These are phyloP conservation scores for Pelusios castaneus DNA, from an alignment of 2,113 vertebrate genomes.

Conservation along the genomic window DNA sequence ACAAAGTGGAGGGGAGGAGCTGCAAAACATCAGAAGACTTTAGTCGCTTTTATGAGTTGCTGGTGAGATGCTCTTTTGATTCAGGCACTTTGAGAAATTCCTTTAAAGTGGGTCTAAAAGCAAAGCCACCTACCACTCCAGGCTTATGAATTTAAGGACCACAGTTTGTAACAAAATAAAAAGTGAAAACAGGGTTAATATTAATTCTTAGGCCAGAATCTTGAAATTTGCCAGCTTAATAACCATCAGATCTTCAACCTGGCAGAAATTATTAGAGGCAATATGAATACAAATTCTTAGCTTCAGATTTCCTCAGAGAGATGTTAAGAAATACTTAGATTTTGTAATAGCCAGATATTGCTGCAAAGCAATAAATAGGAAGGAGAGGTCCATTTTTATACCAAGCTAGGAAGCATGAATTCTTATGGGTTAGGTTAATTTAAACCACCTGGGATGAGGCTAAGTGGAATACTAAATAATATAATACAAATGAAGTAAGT, in stretches of 20 bases:
- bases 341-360: not conserved
- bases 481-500: not conserved
- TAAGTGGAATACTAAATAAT: not conserved
- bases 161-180: not conserved
- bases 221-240: constrained; percentile 57
- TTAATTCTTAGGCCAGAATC: constrained; percentile 14
- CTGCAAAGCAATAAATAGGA: constrained; percentile 17
- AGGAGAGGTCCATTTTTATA: not conserved
- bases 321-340: constrained; percentile 33
- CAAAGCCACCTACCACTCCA: not conserved
- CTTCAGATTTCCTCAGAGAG: constrained; percentile 22
- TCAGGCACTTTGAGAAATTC: not conserved
- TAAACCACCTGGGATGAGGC: not conserved
- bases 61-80: not conserved
- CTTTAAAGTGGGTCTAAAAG: not conserved
- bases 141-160: not conserved
- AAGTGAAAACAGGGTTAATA: constrained; percentile 3
- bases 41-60: not conserved
- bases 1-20: not conserved
- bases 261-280: constrained; percentile 38
- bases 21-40: not conserved
- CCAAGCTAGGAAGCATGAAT: not conserved
- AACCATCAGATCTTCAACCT: constrained; percentile 19
- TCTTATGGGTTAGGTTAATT: not conserved
- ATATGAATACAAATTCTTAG: constrained; percentile 33